Evolutionary conservation across 2,113 vertebrate genomes (phyloP).

Genomic region (Hoplias malabaricus): DNA sequence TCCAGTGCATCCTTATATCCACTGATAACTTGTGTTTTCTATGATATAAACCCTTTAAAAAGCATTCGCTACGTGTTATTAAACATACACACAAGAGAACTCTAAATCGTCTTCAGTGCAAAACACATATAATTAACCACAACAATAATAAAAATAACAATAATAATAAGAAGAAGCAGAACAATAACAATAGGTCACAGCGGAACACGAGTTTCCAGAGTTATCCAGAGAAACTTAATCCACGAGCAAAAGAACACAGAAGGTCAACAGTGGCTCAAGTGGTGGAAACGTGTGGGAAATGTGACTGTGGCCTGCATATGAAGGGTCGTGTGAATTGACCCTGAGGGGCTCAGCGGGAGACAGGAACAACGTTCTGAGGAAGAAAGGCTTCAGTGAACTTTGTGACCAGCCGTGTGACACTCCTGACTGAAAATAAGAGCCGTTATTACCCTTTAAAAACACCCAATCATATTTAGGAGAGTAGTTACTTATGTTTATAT

Average conservation of each 20-base stretch:
- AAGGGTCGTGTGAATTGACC: constrained; percentile 67
- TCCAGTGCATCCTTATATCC: too few relatives aligned
- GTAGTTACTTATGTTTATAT: too few relatives aligned
- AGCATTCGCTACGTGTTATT: too few relatives aligned
- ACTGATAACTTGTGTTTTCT: too few relatives aligned
- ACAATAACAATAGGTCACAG: neutral
- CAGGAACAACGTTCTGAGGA: constrained; percentile 63
- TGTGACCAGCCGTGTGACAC: constrained; percentile 24
- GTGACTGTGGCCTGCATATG: constrained; percentile 13
- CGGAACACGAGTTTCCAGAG: neutral
- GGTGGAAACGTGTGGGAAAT: constrained; percentile 21
- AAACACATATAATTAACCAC: too few relatives aligned
- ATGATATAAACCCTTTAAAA: too few relatives aligned
- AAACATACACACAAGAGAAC: neutral
- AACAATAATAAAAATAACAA: too few relatives aligned
- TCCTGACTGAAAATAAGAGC: neutral
- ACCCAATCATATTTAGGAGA: too few relatives aligned
- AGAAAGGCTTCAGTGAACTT: neutral
- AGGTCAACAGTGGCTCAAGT: constrained; percentile 46
- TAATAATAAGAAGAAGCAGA: too few relatives aligned
- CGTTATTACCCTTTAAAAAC: too few relatives aligned
- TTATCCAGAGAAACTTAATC: neutral
- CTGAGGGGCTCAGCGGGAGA: constrained; percentile 57
- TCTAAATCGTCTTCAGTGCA: too few relatives aligned
- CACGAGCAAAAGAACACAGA: neutral